Percentiles rank a stretch among this genome's conserved stretches.
Evolutionary conservation across 2,888 invertebrate genomes (phyloP).

Genomic region (Cheilosia impressa): DNA sequence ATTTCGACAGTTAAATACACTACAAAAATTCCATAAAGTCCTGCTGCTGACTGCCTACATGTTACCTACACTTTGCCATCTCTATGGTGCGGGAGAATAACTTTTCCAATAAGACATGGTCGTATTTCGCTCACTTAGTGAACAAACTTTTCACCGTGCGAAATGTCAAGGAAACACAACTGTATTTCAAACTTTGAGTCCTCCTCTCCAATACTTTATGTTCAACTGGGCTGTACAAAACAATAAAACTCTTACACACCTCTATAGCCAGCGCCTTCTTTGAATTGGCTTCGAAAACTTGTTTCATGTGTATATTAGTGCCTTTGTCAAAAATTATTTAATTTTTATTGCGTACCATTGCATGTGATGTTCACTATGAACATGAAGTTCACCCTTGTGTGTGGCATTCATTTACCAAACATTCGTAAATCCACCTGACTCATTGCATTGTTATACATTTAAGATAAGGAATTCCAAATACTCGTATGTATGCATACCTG

Average conservation of each 20-base stretch:
- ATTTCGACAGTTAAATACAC: too few relatives aligned
- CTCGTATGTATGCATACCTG: background rate
- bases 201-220: background rate
- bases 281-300: conserved; percentile 31
- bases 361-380: conserved; percentile 64
- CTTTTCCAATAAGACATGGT: conserved; percentile 61
- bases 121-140: conserved; percentile 52
- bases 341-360: conserved; percentile 35
- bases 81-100: conserved; percentile 18
- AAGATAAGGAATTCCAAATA: conserved; percentile 27
- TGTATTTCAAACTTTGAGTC: conserved; percentile 11
- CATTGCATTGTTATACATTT: conserved; percentile 44
- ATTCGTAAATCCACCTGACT: background rate
- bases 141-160: conserved; percentile 44
- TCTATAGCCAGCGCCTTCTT: background rate
- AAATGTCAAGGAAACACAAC: conserved; percentile 38
- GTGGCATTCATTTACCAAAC: conserved; percentile 16
- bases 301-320: background rate
- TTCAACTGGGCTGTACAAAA: conserved; percentile 14
- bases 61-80: too few relatives aligned
- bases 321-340: conserved; percentile 11
- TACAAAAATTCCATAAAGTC: too few relatives aligned
- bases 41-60: too few relatives aligned
- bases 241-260: conserved; percentile 12
- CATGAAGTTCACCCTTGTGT: conserved; percentile 51